Evolutionary conservation across 2,888 invertebrate species (phyloP), one percentile per base, ranked within the genome.

Genomic region (Halictus ligatus): DNA sequence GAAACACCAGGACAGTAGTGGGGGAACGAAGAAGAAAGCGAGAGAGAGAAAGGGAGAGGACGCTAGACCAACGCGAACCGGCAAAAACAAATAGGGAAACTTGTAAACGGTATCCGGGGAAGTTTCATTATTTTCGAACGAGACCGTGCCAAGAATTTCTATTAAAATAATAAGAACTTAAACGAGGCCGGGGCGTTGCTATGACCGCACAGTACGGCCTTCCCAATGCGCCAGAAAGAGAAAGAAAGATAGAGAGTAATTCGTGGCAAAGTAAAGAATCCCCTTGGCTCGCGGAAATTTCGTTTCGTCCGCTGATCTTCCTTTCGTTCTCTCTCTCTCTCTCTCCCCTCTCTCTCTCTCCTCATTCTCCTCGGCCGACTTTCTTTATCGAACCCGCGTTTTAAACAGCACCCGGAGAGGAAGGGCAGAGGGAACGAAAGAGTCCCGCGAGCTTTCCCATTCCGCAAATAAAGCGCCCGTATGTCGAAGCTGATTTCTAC

Each of bases 71-170:
- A 15, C 6, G 29, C 35, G 73, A 81, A 64, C 69, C 46, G 72
- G 75, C 67, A 81, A 89, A 89, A 89, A 89, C 88, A 83, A 89
- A 83, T 81, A 89, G 71, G 71, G 80, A 88, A 89, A 89, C 81
- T 89, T 89, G 75, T n/a, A 48, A 76, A 79, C 86, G 78, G 71
- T 78, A 78, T 79, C 78, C 75, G 35, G 12, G 21, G 78, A 89
- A 89, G 82, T 89, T 89, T 86, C 88, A 89, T 89, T 89, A 89
- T 88, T 89, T 89, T 84, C 83, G 73, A 84, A 81, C 82, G 79
- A 72, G 78, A 64, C 75, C 88, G 88, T 79, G 89, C 77, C 75
- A 73, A 75, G 85, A 89, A 85, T 84, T 83, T 89, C 80, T 88
- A 86, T 86, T 88, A 89, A 89, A 89, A 89, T 86, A 86, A 86